Percentiles rank a stretch among this genome's conserved stretches.
Conservation (phyloP, 1,140 invertebrate species). For the Zaprionus africanus region DNA sequence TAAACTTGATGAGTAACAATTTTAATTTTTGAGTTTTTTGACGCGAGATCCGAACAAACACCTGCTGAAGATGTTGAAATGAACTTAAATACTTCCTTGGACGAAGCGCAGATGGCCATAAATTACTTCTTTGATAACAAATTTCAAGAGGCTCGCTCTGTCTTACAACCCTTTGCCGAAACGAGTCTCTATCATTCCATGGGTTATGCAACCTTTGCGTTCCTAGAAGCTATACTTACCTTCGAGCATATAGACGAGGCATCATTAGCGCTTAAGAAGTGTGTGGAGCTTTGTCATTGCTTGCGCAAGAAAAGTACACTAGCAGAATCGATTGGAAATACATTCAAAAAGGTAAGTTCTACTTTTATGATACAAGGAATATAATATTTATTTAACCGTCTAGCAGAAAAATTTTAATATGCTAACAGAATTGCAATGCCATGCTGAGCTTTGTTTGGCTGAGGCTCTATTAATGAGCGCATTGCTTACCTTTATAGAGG, state of each 20-base stretch:
- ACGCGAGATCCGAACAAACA: no score
- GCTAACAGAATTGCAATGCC: conserved; percentile 93
- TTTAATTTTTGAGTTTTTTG: no score
- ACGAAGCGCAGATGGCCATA: conserved; percentile 89
- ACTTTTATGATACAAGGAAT: no score
- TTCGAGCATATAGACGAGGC: conserved; percentile 94
- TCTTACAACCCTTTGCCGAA: conserved; percentile 91
- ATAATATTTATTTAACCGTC: no score
- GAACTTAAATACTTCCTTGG: conserved; percentile 87
- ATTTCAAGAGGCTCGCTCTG: conserved; percentile 90
- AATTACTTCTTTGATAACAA: conserved; percentile 95
- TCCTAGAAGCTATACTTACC: conserved; percentile 96
- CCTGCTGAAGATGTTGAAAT: neutral
- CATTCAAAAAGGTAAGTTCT: conserved; percentile 87
- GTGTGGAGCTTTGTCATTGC: conserved; percentile 91
- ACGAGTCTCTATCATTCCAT: conserved; percentile 96
- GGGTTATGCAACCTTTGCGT: conserved; percentile 94
- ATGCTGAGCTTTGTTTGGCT: conserved; percentile 97
- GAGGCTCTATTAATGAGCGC: conserved; percentile 95
- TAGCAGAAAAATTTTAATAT: conserved; percentile 89
- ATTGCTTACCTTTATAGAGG: conserved; percentile 96
- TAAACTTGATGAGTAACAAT: no score
- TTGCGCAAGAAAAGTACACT: conserved; percentile 90
- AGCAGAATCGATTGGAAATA: conserved; percentile 91
- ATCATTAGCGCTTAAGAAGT: conserved; percentile 89